Percentiles rank a stretch among this genome's conserved stretches.
phyloP scores from a whole-genome alignment of 2,888 invertebrate species.

The Callosobruchus maculatus region DNA sequence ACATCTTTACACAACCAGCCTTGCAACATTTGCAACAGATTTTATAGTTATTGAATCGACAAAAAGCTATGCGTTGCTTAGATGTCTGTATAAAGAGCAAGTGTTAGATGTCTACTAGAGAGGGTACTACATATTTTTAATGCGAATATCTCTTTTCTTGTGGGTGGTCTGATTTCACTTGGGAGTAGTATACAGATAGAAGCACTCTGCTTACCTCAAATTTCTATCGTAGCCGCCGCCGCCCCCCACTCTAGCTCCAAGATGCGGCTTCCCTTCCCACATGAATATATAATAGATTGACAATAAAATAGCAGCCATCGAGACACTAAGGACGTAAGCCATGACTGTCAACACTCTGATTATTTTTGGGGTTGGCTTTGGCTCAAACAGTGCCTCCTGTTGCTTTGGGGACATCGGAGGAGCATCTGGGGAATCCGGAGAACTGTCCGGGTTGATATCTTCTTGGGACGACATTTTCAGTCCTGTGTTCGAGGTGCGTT shows the following conservation, averaged over 20 bases:
- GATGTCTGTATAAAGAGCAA: no score
- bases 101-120: no score
- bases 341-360: conserved; percentile 72
- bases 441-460: conserved; percentile 23
- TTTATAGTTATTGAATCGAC: no score
- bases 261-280: conserved; percentile 66
- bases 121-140: no score
- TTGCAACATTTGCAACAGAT: no score
- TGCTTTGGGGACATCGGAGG: conserved; percentile 12
- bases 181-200: no score
- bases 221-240: neutral
- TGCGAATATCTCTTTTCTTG: no score
- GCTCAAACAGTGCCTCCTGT: conserved; percentile 28
- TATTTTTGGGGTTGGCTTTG: conserved; percentile 42
- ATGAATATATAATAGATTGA: conserved; percentile 79
- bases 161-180: no score
- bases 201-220: neutral
- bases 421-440: conserved; percentile 21
- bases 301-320: conserved; percentile 77
- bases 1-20: no score
- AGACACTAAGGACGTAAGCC: conserved; percentile 80
- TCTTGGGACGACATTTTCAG: conserved; percentile 30
- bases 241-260: conserved; percentile 20
- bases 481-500: neutral
- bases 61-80: no score